Base-by-base conservation (phyloP, 2,888 invertebrate species). In the Thereva unica region DNA sequence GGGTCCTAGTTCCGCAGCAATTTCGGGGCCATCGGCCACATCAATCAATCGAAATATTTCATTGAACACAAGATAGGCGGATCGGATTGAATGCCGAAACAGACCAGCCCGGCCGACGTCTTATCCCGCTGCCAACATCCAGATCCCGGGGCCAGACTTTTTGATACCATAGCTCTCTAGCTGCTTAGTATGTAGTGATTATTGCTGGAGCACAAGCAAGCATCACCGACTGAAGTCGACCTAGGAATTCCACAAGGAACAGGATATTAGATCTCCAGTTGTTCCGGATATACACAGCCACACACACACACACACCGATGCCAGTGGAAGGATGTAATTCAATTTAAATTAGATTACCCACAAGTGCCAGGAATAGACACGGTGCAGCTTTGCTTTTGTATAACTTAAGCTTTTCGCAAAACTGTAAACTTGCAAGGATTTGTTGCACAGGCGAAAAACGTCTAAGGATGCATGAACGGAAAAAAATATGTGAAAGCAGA, bases 321-420 rank as follows among this genome's bases (percentile, higher is more conserved):
- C 23, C 49, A 9, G 23, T 61, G 61, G 61, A 61, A 61, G 61
- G 61, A 61, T 61, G 61, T 61, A 61, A 61, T 61, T 49, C 61
- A 61, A 61, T 61, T 61, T 61, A 61, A 61, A 61, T 61, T 61
- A 61, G 61, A 61, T 61, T 61, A 61, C 61, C 61, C 61, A 61
- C 61, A 61, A 61, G 61, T 61, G 61, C 61, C 50, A 50, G 41
- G 61, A 42, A 23, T 23, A 23, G 23, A 23, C 34, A 49, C 61
- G 50, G 50, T 50, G 40, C 49, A 61, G 40, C 50, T 49, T n/a
- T 8, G 10, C 10, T 23, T 61, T 35, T 61, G 50, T 61, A 61
- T 50, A 50, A 61, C 50, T 61, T 61, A 61, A 49, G 50, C 23
- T 61, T 61, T 35, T 37, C 47, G 57, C 47, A 37, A 23, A 59